A percentile compares a stretch with the other conserved stretches of the same genome.
These are phyloP conservation scores for Gephyroberyx darwinii DNA, from an alignment of 2,797 vertebrate species.

Conservation along the genomic window DNA sequence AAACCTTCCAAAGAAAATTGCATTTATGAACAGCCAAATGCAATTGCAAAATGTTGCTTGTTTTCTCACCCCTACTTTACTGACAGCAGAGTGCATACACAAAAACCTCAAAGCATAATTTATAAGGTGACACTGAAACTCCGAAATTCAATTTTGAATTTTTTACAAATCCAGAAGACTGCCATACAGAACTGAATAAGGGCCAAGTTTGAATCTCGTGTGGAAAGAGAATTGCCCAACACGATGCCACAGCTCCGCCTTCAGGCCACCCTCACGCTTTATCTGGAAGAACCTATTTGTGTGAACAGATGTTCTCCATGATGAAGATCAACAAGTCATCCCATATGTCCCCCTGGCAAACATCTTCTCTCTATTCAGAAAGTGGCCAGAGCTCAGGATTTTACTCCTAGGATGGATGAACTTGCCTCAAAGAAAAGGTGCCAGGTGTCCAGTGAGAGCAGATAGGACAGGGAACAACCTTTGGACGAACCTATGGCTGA, in stretches of 20 bases:
- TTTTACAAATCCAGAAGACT: conserved; percentile 50
- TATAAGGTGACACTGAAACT: conserved; percentile 35
- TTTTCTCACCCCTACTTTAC: conserved; percentile 17
- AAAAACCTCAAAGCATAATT: conserved; percentile 21
- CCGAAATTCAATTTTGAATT: conserved; percentile 39
- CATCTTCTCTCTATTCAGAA: conserved; percentile 2
- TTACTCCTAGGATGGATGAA: not conserved
- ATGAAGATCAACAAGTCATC: conserved; percentile 27
- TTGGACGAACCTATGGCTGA: too few species aligned
- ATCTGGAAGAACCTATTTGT: conserved; percentile 23
- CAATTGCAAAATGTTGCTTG: not conserved
- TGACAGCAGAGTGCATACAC: conserved; percentile 4
- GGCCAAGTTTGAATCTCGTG: conserved; percentile 45
- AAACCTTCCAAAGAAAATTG: conserved; percentile 23
- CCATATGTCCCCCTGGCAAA: conserved; percentile 30
- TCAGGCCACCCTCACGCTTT: conserved; percentile 32
- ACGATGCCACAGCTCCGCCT: conserved; percentile 40
- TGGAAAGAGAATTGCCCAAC: conserved; percentile 47
- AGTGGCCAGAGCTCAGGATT: conserved; percentile 1
- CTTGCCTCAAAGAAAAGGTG: not conserved
- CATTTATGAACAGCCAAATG: conserved; percentile 23
- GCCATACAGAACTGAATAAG: conserved; percentile 47
- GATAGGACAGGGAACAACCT: not conserved
- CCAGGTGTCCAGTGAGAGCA: not conserved
- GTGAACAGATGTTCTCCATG: conserved; percentile 26